These are phyloP conservation scores for Pachycephus smyrnensis DNA, from an alignment of 2,888 invertebrate species.

Conservation along the genomic window DNA sequence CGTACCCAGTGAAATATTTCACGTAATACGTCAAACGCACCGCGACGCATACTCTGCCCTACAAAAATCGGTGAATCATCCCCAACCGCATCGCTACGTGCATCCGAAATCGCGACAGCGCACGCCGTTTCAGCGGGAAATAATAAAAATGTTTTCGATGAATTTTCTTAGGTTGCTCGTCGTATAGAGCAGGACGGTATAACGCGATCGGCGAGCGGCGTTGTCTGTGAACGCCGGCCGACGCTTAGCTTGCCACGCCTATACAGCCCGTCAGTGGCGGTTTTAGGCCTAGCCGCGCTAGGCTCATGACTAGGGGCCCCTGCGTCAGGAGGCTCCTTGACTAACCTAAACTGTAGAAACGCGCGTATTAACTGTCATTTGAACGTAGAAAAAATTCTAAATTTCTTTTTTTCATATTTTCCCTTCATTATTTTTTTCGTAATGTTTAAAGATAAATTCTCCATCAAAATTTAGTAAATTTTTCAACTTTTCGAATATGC, in stretches of 20 bases:
- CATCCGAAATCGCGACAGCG: neutral
- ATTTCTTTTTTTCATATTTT: neutral
- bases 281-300: constrained; percentile 48
- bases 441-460: neutral
- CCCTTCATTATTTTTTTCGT: neutral
- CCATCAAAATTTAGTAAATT: neutral
- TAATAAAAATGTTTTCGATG: constrained; percentile 57
- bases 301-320: constrained; percentile 39
- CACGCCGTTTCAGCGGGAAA: constrained; percentile 13
- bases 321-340: constrained; percentile 15
- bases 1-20: neutral
- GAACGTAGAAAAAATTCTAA: neutral
- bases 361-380: neutral
- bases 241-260: constrained; percentile 9
- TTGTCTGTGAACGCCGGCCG: constrained; percentile 23
- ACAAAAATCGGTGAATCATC: neutral
- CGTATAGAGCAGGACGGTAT: constrained; percentile 30
- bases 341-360: neutral
- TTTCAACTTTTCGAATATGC: neutral
- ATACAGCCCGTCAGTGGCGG: constrained; percentile 46
- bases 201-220: constrained; percentile 9
- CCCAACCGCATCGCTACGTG: constrained; percentile 3
- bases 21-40: neutral
- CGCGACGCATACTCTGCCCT: neutral
- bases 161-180: constrained; percentile 56